Evolutionary conservation across 2,797 vertebrate species (phyloP), one percentile per base, ranked within the genome.

Genomic region (Lemur catta): DNA sequence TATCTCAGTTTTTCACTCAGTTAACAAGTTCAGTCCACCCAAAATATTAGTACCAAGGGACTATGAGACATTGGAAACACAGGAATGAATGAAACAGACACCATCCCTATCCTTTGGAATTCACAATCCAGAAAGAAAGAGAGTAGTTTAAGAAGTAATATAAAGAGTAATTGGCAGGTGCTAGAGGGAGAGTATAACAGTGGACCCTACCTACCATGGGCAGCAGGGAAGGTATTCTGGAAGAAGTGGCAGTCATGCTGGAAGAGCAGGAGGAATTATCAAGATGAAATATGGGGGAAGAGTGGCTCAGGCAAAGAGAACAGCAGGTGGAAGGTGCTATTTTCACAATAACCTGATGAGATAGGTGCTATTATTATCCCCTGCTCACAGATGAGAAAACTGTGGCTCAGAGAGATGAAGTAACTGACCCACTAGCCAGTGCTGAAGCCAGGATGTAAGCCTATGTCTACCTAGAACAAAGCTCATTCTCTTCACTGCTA

Each of bases 131-230:
- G 80, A 88, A 84, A 85, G 82, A 80, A 95, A 94, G 8, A 84
- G 75, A 89, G 30, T n/a, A 65, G 57, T 63, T 72, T 79, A 84
- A 93, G 84, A 90, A 84, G 33, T 76, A 48, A 97, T 95, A 89
- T 11, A 72, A 67, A 76, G 46, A 71, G 41, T 82, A 84, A 93
- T 61, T 82, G 38, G 41, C 4, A 57, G 84, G 35, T 80, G 41
- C 10, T 63, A 65, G 1, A 57, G 55, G 55, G 79, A 93, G 50
- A 85, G 22, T 87, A 1, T 82, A 52, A 87, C 41, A 46, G 35
- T n/a, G 50, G 87, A 57, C 30, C 43, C 38, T 30, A 20, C 8
- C 59, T 79, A 65, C n/a, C 71, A 17, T 6, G 7, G 80, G 46
- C 0, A 0, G 38, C 50, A 63, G 26, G 65, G 55, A 84, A 88